Percentiles rank a stretch among this genome's conserved stretches.
Evolutionary conservation across 2,888 invertebrate genomes (phyloP).

Genomic region (Calliphora vomitoria): DNA sequence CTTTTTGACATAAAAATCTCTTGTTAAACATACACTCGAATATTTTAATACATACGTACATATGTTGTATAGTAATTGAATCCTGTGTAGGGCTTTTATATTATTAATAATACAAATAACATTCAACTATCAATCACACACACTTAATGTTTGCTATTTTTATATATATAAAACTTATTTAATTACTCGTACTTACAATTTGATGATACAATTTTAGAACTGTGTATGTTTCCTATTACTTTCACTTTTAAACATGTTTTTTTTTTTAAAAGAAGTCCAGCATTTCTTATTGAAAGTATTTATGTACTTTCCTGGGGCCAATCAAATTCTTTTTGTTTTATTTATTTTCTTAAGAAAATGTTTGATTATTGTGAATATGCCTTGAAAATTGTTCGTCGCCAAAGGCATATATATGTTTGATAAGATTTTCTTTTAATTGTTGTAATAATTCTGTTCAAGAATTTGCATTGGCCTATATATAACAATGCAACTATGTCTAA

Average conservation of each 20-base stretch:
- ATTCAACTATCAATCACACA: conserved; percentile 35
- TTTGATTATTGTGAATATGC: conserved; percentile 68
- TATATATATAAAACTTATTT: neutral
- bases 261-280: conserved; percentile 47
- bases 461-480: conserved; percentile 75
- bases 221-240: conserved; percentile 40
- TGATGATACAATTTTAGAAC: conserved; percentile 28
- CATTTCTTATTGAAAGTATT: conserved; percentile 42
- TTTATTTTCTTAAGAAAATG: conserved; percentile 57
- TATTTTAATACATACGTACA: neutral
- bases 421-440: conserved; percentile 53
- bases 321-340: conserved; percentile 77
- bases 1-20: neutral
- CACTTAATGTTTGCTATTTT: conserved; percentile 23
- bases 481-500: neutral
- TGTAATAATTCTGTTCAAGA: conserved; percentile 78
- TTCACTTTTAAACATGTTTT: conserved; percentile 20
- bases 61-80: conserved; percentile 23
- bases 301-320: conserved; percentile 73
- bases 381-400: conserved; percentile 45
- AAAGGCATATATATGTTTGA: conserved; percentile 62
- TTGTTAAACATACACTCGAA: conserved; percentile 38
- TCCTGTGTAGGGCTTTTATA: conserved; percentile 11
- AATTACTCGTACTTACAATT: conserved; percentile 41
- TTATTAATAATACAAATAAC: conserved; percentile 34